Conservation (phyloP, 1,140 invertebrate genomes). For the Drosophila repletoides region DNA sequence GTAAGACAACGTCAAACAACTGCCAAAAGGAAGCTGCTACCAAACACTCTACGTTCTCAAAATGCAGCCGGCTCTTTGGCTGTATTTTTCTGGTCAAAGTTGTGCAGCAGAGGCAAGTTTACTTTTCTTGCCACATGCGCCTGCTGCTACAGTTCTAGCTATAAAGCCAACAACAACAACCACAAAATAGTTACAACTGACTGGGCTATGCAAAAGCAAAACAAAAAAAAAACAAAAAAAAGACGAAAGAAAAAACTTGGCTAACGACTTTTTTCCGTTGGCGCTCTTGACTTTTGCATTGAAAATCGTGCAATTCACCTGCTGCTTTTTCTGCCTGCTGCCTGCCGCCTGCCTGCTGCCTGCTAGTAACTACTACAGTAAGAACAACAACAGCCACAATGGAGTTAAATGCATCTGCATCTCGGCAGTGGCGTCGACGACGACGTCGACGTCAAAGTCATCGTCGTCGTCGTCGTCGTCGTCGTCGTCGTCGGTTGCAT, state of each 20-base stretch:
- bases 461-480: constrained; percentile 22
- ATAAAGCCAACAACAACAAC: constrained; percentile 18
- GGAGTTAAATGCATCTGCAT: constrained; percentile 75
- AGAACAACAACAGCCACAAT: constrained; percentile 49
- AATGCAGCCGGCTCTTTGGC: constrained; percentile 57
- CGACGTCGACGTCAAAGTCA: constrained; percentile 2
- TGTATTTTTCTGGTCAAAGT: constrained; percentile 38
- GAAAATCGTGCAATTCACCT: constrained; percentile 81
- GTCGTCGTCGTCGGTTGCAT: constrained; percentile 53
- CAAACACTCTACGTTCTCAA: constrained; percentile 57
- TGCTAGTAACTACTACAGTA: constrained; percentile 13
- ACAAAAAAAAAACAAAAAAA: too few species aligned
- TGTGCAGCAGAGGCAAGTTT: constrained; percentile 17
- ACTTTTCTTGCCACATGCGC: constrained; percentile 46
- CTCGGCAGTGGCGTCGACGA: constrained; percentile 34
- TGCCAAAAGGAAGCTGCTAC: constrained; percentile 79
- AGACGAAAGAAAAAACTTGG: too few species aligned
- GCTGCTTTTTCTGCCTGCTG: constrained; percentile 48
- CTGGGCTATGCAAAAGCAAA: constrained; percentile 59
- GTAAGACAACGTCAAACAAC: constrained; percentile 47
- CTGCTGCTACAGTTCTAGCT: constrained; percentile 58
- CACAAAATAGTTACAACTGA: constrained; percentile 67
- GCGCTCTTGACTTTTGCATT: constrained; percentile 81
- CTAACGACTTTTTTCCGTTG: constrained; percentile 80
- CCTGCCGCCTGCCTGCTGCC: constrained; percentile 23